Conservation (phyloP, 2,113 vertebrate genomes). For the Hippolais icterina region DNA sequence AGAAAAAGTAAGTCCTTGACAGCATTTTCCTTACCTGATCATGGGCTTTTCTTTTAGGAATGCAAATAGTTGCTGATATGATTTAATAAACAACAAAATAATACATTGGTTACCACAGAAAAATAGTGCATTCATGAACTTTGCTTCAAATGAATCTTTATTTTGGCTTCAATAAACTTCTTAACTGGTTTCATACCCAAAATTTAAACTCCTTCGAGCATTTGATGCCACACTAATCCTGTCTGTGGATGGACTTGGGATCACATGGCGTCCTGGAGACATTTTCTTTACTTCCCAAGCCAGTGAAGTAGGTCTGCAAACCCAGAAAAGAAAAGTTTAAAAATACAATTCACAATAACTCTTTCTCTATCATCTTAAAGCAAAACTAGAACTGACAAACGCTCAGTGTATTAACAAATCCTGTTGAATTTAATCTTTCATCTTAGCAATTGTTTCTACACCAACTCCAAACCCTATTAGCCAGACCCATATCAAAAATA, state of each 20-base stretch:
- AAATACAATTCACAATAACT: not conserved
- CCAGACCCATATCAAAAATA: not conserved
- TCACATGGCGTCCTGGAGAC: slow-evolving; percentile 96
- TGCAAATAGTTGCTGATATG: not conserved
- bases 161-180: not conserved
- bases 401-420: not conserved
- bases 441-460: not conserved
- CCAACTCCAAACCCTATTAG: not conserved
- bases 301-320: slow-evolving; percentile 91
- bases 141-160: not conserved
- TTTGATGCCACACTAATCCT: slow-evolving; percentile 87
- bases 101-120: not conserved
- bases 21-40: not conserved
- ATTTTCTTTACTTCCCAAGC: slow-evolving; percentile 99
- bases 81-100: not conserved
- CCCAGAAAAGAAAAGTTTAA: not conserved
- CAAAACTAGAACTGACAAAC: not conserved
- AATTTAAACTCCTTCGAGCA: slow-evolving; percentile 89
- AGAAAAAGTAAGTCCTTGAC: not conserved
- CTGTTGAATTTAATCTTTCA: not conserved
- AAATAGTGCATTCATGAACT: not conserved
- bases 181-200: slow-evolving; percentile 78
- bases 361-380: not conserved
- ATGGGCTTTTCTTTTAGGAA: not conserved
- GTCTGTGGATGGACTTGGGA: slow-evolving; percentile 90